Conservation (phyloP, 2,888 invertebrate genomes). For the Entomobrya proxima region DNA sequence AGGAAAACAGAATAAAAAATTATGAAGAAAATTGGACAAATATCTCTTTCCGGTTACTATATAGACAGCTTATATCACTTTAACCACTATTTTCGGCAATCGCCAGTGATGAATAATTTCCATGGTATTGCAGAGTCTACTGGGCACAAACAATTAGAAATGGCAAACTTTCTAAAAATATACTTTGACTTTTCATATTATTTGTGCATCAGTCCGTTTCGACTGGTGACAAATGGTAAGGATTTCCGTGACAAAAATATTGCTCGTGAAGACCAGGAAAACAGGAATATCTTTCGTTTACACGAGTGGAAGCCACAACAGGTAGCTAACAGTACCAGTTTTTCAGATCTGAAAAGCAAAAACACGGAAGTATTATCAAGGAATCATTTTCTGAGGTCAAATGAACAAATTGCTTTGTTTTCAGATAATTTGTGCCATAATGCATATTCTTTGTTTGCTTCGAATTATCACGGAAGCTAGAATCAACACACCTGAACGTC, state of each 20-base stretch:
- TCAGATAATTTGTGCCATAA: constrained; percentile 2
- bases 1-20: too few species aligned
- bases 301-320: constrained; percentile 3
- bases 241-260: background rate
- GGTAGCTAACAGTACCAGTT: background rate
- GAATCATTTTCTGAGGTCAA: too few species aligned
- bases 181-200: constrained; percentile 37
- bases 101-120: background rate
- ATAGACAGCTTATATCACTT: constrained; percentile 8
- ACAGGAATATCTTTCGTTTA: background rate
- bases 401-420: too few species aligned
- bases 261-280: background rate
- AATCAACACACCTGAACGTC: background rate
- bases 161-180: constrained; percentile 32
- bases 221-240: background rate
- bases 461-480: constrained; percentile 40
- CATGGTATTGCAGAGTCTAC: background rate
- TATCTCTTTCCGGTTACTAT: constrained; percentile 3
- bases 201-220: constrained; percentile 43
- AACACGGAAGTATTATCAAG: too few species aligned
- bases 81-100: background rate
- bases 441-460: constrained; percentile 7
- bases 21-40: constrained; percentile 5
- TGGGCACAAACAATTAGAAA: background rate
- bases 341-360: background rate